Evolutionary conservation across 1,140 invertebrate genomes (phyloP).

Genomic region (Anastrepha obliqua): DNA sequence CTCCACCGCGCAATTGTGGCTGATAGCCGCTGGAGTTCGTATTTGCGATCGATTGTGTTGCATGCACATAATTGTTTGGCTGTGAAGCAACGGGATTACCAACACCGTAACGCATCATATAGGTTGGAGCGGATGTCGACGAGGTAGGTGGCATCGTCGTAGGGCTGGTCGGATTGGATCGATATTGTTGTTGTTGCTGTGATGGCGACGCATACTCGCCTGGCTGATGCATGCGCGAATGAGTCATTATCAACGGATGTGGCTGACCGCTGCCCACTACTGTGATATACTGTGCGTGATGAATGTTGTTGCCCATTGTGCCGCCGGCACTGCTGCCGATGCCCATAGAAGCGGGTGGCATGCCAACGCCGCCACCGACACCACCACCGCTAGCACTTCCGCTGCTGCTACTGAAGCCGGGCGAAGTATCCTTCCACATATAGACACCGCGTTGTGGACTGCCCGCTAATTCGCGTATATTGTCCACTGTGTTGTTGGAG

Average conservation of each 20-base stretch:
- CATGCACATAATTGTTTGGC: conserved; percentile 3
- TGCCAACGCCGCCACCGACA: conserved; percentile 55
- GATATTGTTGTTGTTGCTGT: conserved; percentile 75
- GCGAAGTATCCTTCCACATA: conserved; percentile 87
- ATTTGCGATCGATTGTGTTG: conserved; percentile 54
- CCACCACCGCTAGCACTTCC: conserved; percentile 56
- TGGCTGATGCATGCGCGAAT: conserved; percentile 65
- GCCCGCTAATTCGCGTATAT: conserved; percentile 86
- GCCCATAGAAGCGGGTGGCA: conserved; percentile 57
- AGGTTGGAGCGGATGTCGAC: conserved; percentile 63
- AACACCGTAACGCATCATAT: conserved; percentile 67
- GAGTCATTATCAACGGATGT: conserved; percentile 70
- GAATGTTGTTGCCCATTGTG: conserved; percentile 66
- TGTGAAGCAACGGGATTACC: conserved; percentile 53
- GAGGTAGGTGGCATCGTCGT: conserved; percentile 78
- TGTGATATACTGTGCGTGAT: conserved; percentile 67
- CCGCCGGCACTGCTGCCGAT: conserved; percentile 70
- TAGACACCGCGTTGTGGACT: conserved; percentile 89
- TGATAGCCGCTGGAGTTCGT: conserved; percentile 75
- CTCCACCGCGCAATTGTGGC: conserved; percentile 79
- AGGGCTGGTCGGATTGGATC: conserved; percentile 86
- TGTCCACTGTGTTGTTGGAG: conserved; percentile 80
- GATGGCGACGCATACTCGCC: conserved; percentile 64
- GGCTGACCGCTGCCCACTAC: conserved; percentile 61
- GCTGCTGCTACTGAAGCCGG: conserved; percentile 64